phyloP scores from a whole-genome alignment of 2,797 vertebrate genomes.

The Glossophaga mutica region DNA sequence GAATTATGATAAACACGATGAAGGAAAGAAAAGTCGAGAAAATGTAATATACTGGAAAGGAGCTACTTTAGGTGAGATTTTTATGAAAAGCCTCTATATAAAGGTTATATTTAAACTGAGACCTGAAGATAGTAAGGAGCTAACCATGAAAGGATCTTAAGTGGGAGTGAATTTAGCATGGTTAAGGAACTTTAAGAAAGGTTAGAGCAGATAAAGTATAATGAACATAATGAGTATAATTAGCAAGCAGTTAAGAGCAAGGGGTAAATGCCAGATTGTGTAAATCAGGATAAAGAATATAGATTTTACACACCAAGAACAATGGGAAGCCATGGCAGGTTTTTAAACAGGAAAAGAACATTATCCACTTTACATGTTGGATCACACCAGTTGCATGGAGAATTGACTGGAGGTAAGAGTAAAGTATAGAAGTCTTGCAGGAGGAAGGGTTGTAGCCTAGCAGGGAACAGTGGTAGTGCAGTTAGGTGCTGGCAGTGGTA shows the following conservation, averaged over 20 bases:
- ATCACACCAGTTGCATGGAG: not conserved
- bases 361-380: not conserved
- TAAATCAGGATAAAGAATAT: not conserved
- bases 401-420: not conserved
- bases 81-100: not conserved
- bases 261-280: not conserved
- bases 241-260: not conserved
- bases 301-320: not conserved
- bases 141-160: not conserved
- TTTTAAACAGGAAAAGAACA: not conserved
- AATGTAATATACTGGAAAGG: not conserved
- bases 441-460: not conserved
- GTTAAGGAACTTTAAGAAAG: not conserved
- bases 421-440: not conserved
- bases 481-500: not conserved
- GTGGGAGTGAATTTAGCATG: not conserved
- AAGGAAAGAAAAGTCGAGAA: not conserved
- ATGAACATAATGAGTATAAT: not conserved
- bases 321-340: not conserved
- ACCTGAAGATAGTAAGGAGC: not conserved
- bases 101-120: not conserved
- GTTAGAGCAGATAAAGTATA: not conserved
- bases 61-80: not conserved
- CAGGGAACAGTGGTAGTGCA: not conserved
- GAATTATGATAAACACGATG: not conserved